Evolutionary conservation across 2,888 invertebrate species (phyloP).

Genomic region (Hydrotaea diabolus): DNA sequence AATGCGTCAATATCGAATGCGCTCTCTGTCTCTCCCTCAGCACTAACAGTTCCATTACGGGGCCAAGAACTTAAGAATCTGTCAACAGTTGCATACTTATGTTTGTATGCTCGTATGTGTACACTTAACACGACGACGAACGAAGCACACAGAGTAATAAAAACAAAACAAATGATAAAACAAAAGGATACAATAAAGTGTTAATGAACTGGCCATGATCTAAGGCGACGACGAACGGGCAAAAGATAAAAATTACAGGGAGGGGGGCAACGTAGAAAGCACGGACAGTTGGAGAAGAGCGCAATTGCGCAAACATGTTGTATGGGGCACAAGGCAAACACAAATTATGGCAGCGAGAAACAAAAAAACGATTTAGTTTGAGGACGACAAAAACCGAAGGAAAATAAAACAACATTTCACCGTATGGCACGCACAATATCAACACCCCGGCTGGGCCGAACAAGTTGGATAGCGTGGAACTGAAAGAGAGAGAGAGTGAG

Average conservation of each 20-base stretch:
- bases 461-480: too few relatives aligned
- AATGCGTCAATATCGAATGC: background rate
- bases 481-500: too few relatives aligned
- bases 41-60: background rate
- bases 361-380: too few relatives aligned
- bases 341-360: too few relatives aligned
- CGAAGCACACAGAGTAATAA: background rate
- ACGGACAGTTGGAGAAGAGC: background rate
- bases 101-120: background rate
- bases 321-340: background rate
- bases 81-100: background rate
- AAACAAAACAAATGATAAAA: conserved; percentile 24
- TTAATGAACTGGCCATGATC: conserved; percentile 56
- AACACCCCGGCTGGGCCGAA: too few relatives aligned
- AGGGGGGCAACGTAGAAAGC: background rate
- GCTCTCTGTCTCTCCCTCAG: background rate
- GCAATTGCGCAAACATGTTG: background rate
- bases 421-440: too few relatives aligned
- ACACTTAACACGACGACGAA: too few relatives aligned
- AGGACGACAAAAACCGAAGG: too few relatives aligned
- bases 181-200: conserved; percentile 56
- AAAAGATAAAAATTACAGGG: background rate
- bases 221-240: conserved; percentile 35
- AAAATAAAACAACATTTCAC: too few relatives aligned
- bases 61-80: background rate